Base-by-base conservation (phyloP, 2,888 invertebrate species). In the Tachystola acroxantha region DNA sequence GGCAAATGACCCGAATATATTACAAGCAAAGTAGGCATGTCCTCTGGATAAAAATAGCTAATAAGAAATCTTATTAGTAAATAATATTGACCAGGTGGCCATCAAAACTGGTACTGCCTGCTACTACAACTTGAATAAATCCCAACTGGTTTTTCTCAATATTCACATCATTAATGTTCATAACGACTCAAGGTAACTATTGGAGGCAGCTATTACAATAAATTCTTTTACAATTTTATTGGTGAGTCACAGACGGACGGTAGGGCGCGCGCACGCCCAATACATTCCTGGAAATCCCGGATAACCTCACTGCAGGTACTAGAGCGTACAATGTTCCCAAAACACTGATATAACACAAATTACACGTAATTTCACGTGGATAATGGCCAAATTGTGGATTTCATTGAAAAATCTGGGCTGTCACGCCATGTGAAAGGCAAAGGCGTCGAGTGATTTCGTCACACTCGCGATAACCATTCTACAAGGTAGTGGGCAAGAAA, bases 231-330 rank as follows among this genome's bases (percentile, higher is more conserved):
- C 11, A 1, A n/a, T 40, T 37, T 24, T n/a, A 20, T 7, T 41
- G 31, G 37, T 44, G 43, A 48, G 48, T 54, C 49, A 57, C n/a
- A 24, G 7, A 24, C 36, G 29, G 7, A 24, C 36, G 29, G 36
- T 22, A 26, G 33, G 34, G 28, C 12, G 11, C 59, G 77, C 79
- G 77, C 77, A 79, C 61, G 75, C 74, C 64, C 70, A 69, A 54
- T 55, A 57, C 48, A 32, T 37, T 45, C 42, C 37, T 46, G 44
- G 45, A 35, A 45, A 42, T 49, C 53, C 50, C 51, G 64, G 58
- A 67, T 75, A 74, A 73, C 66, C 70, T 68, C 62, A 64, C 61
- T 63, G 48, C 63, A 56, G 54, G 48, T 32, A 29, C 32, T 24
- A 5, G 5, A 9, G 13, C 11, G 16, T 14, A 9, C 42, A 40